A percentile compares a stretch with the other conserved stretches of the same genome.
Conservation (phyloP, 2,113 vertebrate genomes). For the Ctenodactylus gundi region DNA sequence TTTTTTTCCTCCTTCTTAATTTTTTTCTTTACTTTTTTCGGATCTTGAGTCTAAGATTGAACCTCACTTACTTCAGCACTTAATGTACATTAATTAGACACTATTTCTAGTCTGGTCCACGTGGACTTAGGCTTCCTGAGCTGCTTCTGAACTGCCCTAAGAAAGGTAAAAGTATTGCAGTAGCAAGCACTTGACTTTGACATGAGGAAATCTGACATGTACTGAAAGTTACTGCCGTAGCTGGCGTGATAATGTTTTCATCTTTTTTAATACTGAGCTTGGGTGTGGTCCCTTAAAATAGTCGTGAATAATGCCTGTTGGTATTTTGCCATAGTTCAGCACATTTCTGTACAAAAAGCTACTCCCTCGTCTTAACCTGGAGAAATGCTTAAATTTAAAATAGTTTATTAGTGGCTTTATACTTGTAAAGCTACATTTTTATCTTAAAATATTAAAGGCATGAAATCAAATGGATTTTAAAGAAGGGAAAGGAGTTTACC, state of each 20-base stretch:
- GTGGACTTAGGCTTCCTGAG: neutral
- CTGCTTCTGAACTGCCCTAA: constrained; percentile 41
- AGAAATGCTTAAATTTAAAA: constrained; percentile 51
- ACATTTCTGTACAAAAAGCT: constrained; percentile 80
- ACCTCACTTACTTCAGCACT: constrained; percentile 62
- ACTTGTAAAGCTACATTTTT: constrained; percentile 30
- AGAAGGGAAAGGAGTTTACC: constrained; percentile 8
- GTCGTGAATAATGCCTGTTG: constrained; percentile 86
- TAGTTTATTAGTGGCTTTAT: neutral
- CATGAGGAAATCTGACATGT: constrained; percentile 59
- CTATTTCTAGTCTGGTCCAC: constrained; percentile 34
- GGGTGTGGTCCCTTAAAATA: constrained; percentile 85
- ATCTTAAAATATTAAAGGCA: neutral
- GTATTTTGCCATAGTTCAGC: constrained; percentile 84
- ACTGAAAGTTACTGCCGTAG: constrained; percentile 76
- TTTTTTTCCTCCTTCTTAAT: neutral
- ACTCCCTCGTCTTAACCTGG: constrained; percentile 78
- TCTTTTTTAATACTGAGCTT: constrained; percentile 81
- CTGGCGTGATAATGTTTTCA: constrained; percentile 81
- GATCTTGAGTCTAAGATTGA: constrained; percentile 72
- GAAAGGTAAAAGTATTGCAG: constrained; percentile 56
- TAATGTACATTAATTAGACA: constrained; percentile 70
- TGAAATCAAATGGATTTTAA: constrained; percentile 33
- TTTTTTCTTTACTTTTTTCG: constrained; percentile 36
- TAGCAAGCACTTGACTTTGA: constrained; percentile 65